Base-by-base conservation (phyloP, 1,140 invertebrate species). In the Catajapyx aquilonaris region DNA sequence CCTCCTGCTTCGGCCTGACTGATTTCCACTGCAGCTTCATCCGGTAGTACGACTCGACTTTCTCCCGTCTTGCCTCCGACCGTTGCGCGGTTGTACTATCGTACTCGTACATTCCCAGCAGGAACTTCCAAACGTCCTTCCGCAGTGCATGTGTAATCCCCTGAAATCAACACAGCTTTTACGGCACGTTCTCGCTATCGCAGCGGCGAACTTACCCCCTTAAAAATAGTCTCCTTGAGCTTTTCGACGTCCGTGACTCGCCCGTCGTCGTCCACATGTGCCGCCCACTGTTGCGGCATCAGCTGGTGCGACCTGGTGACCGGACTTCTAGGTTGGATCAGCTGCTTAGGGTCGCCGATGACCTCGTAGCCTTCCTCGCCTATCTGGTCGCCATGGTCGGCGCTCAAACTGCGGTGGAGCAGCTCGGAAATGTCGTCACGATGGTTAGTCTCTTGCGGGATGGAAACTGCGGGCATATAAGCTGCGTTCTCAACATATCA, bases 11-110 rank as follows among this genome's bases (percentile, higher is more conserved):
- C 25, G 69, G 60, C 4, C 76, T 76, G 54, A 98, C 86, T 1
- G 79, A 78, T 46, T 77, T 72, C 94, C 94, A 99, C 56, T 98
- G 94, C 7, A 81, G 62, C 55, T 96, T 97, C 86, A 97, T 96
- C 34, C 67, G 68, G 54, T 79, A 88, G 61, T 98, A 97, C 52
- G 91, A 81, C 42, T 86, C 71, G 34, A 69, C 71, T 57, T 76
- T 83, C 46, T 66, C 61, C 52, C 76, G 75, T 20, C 70, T 62
- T 16, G 76, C 48, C 44, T 72, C 64, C 36, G 61, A 54, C 46
- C 85, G 65, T 52, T 90, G 73, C 34, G 64, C 52, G 39, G 69
- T 60, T 0, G 77, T 85, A 34, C 76, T 75, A 41, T 78, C 60
- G 85, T 85, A 94, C 1, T 75, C 69, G 54, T 81, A 84, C 51